Evolutionary conservation across 1,140 invertebrate species (phyloP).

Genomic region (Aporrectodea caliginosa): DNA sequence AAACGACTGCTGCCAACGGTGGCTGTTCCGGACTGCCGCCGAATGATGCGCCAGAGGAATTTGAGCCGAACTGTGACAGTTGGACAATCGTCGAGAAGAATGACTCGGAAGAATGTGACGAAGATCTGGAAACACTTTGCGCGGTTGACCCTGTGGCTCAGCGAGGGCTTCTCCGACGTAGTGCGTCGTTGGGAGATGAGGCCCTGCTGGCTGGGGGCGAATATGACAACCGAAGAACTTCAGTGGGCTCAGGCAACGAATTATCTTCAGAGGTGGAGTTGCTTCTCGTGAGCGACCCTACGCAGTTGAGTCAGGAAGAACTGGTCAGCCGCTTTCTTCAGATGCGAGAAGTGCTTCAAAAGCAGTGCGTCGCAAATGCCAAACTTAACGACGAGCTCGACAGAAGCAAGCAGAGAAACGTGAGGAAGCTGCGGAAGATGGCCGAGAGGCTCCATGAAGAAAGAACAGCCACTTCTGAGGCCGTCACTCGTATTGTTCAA

Average conservation of each 20-base stretch:
- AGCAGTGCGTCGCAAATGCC: no score
- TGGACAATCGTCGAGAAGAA: not conserved
- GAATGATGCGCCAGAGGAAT: not conserved
- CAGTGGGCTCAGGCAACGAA: not conserved
- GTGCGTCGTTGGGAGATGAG: not conserved
- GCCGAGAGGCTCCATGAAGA: not conserved
- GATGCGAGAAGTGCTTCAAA: not conserved
- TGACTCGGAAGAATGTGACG: not conserved
- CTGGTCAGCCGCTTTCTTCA: not conserved
- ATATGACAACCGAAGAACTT: not conserved
- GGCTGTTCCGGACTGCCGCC: not conserved
- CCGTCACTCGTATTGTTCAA: conserved; percentile 2
- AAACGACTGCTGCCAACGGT: no score
- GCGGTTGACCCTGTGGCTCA: not conserved
- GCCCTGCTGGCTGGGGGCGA: not conserved
- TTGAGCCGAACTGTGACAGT: not conserved
- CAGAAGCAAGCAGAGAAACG: not conserved
- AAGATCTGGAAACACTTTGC: not conserved
- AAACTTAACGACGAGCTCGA: not conserved
- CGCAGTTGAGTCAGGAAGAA: not conserved
- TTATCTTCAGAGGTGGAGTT: not conserved
- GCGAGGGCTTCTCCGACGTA: not conserved
- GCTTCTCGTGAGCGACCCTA: not conserved
- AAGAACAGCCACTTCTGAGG: not conserved
- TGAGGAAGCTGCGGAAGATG: not conserved